Conservation (phyloP, 2,113 vertebrate species). For the Perognathus longimembris region DNA sequence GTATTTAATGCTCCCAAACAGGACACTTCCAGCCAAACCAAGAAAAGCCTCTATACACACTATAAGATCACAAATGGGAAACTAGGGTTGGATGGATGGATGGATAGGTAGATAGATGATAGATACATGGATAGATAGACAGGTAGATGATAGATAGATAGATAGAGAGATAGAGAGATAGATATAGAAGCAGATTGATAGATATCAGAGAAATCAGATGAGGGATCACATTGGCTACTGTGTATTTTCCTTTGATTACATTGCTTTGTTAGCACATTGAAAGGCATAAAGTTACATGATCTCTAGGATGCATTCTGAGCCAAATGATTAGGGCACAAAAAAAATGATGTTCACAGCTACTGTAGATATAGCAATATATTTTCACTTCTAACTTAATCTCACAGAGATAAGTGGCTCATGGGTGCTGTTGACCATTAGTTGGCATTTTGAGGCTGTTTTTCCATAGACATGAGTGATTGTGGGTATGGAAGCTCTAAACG, state of each 20-base stretch:
- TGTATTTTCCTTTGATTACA: not conserved
- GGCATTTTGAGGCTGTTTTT: not conserved
- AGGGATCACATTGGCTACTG: not conserved
- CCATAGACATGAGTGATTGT: not conserved
- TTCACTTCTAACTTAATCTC: fast-evolving
- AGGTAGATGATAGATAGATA: too few species aligned
- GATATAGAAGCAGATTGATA: too few species aligned
- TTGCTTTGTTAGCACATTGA: not conserved
- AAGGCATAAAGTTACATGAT: not conserved
- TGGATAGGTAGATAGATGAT: too few species aligned
- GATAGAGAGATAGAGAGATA: too few species aligned
- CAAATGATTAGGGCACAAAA: not conserved
- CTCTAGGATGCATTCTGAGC: not conserved
- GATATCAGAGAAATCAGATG: not conserved
- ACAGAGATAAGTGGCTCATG: fast-evolving
- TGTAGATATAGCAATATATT: fast-evolving
- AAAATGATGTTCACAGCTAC: not conserved
- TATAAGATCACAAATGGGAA: too few species aligned
- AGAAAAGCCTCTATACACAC: too few species aligned
- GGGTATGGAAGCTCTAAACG: not conserved
- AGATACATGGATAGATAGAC: too few species aligned
- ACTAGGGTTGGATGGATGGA: too few species aligned
- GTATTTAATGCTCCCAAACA: too few species aligned
- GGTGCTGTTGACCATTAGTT: not conserved
- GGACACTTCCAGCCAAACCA: too few species aligned